Evolutionary conservation across 37 sponge, comb jelly and placozoan species (phyloP), one percentile per base, ranked within the genome.

Genomic region (Agelas oroides): DNA sequence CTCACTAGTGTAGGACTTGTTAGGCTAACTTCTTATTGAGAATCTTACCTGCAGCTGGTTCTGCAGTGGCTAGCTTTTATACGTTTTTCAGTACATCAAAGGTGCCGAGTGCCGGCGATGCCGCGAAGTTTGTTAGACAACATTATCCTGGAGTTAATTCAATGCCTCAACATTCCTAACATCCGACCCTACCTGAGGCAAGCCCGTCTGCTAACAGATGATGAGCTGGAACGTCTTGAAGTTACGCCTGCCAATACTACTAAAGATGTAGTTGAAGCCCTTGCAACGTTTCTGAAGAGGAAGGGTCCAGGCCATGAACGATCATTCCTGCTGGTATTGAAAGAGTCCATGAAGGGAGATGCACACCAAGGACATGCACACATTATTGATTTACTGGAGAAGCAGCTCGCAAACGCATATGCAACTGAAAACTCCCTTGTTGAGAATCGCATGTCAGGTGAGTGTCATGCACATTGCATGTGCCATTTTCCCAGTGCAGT

Each of bases 81-180:
- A n/a, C n/a, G n/a, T n/a, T n/a, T n/a, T n/a, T n/a, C n/a, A n/a
- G n/a, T n/a, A n/a, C n/a, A n/a, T n/a, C n/a, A n/a, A n/a, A n/a
- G n/a, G n/a, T n/a, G n/a, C n/a, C n/a, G n/a, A n/a, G n/a, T n/a
- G n/a, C n/a, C n/a, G n/a, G n/a, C 46, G 46, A 46, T 46, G 46
- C 46, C 46, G 8, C 46, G 46, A 46, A 46, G 46, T 46, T 8
- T 46, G 46, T 46, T 46, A 46, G 46, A 46, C 46, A 46, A 8
- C 8, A 8, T 46, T 46, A 3, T 46, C 6, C 46, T 46, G 8
- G 72, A 71, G 21, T 3, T 71, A 20, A 23, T 23, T n/a, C 5
- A 41, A 2, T 40, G 13, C 72, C 53, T 71, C 25, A 71, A 71
- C 53, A 41, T 71, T 46, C n/a, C 72, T 12, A 71, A 71, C 36